A percentile compares a stretch with the other conserved stretches of the same genome.
Conservation (phyloP, 1,140 invertebrate species). For the Babylonia areolata region DNA sequence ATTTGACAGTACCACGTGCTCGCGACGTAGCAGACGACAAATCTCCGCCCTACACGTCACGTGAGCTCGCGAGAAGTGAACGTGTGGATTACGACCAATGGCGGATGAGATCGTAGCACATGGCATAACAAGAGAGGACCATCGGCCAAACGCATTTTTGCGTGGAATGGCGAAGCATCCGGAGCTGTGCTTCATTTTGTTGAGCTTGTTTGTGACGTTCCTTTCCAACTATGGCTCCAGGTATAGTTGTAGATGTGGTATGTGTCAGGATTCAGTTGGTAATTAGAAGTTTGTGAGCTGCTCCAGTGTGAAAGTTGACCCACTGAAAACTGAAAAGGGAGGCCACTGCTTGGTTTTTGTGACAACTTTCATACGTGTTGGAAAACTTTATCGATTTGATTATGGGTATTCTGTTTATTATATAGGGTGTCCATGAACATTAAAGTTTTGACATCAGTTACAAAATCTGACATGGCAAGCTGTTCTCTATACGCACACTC, state of each 20-base stretch:
- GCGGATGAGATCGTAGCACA: slow-evolving; percentile 54
- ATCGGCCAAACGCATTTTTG: slow-evolving; percentile 44
- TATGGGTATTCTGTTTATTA: too few species aligned
- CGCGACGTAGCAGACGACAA: slow-evolving; percentile 29
- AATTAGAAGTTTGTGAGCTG: not conserved
- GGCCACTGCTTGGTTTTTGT: not conserved
- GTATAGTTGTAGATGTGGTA: slow-evolving; percentile 35
- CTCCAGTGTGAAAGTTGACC: not conserved
- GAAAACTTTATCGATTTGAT: too few species aligned
- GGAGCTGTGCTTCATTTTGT: slow-evolving; percentile 51
- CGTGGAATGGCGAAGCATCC: slow-evolving; percentile 62
- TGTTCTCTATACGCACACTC: too few species aligned
- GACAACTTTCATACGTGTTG: not conserved
- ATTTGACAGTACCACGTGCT: not conserved
- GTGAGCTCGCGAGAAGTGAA: slow-evolving; percentile 39
- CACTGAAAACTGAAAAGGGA: not conserved
- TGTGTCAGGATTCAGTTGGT: not conserved
- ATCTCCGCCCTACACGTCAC: not conserved
- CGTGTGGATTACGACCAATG: slow-evolving; percentile 61
- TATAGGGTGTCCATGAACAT: too few species aligned
- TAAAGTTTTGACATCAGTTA: too few species aligned
- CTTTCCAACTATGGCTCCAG: slow-evolving; percentile 58
- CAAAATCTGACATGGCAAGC: too few species aligned
- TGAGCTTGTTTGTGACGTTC: slow-evolving; percentile 47
- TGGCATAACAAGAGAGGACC: slow-evolving; percentile 42